Evolutionary conservation across 64 coral and sea anemone genomes (phyloP), one percentile per base, ranked within the genome.

Genomic region (Orbicella faveolata): DNA sequence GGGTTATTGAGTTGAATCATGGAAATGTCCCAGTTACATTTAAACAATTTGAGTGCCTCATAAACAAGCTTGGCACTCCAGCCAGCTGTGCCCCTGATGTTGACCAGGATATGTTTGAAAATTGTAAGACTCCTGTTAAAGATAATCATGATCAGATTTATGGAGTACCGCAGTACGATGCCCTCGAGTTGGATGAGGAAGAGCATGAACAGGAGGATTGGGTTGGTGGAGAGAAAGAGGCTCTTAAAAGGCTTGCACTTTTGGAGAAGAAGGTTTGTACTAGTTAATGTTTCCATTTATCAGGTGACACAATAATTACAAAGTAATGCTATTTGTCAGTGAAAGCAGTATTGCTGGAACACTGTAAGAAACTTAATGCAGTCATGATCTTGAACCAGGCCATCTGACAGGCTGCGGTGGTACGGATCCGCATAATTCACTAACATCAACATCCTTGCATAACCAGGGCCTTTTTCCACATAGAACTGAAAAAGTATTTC

Each of bases 151-250:
- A 90, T 26, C 51, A 90, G 7, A 16, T 80, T 20, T 96, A 73
- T 90, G 83, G 76, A 21, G 89, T 96, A 33, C 95, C 95, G 21
- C n/a, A 76, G 1, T 88, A 90, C 33, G 67, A 17, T 23, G 88
- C 89, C 19, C 82, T 96, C 75, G 91, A 72, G 2, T 51, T 95
- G 37, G 55, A 23, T 2, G 36, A 69, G 33, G 33, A 93, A 17
- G 88, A 93, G 30, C 54, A 53, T 79, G 75, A 77, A 35, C 44
- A 36, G 10, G 39, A 59, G 3, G n/a, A 93, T 4, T 96, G 91
- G 91, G 39, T 23, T 6, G 95, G 95, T 63, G 95, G 95, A 0
- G 95, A 96, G 90, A 93, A 75, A 61, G 91, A 93, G 34, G 95
- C 95, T 65, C 70, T 96, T 39, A 93, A 63, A 20, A 87, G 90